Percentiles rank a stretch among this genome's conserved stretches.
Evolutionary conservation across 1,140 invertebrate species (phyloP).

Genomic region (Stratiolaelaps scimitus): DNA sequence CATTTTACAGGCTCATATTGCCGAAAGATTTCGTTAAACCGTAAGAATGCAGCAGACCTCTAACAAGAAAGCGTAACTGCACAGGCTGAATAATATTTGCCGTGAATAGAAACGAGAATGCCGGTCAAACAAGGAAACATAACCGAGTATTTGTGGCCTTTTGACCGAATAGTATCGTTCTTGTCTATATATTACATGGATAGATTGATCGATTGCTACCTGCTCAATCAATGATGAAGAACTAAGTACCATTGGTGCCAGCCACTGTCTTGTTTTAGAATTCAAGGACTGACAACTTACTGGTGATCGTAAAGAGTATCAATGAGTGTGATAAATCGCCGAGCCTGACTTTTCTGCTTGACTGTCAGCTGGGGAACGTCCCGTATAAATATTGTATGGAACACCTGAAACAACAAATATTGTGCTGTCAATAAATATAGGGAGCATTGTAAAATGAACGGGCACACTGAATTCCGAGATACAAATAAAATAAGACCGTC

Average conservation of each 20-base stretch:
- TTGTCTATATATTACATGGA: neutral
- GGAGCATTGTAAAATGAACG: neutral
- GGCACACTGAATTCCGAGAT: neutral
- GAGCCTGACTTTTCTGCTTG: slow-evolving; percentile 62
- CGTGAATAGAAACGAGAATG: too few species aligned
- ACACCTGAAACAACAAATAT: slow-evolving; percentile 45
- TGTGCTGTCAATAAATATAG: neutral
- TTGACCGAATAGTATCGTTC: too few species aligned
- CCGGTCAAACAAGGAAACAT: too few species aligned
- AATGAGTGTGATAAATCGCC: slow-evolving; percentile 90
- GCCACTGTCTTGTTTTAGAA: slow-evolving; percentile 22
- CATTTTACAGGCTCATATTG: too few species aligned
- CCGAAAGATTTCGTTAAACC: too few species aligned
- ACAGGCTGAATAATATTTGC: too few species aligned
- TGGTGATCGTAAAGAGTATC: slow-evolving; percentile 93
- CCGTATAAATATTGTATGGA: slow-evolving; percentile 84
- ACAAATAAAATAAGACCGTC: neutral
- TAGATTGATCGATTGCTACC: neutral
- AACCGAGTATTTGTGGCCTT: too few species aligned
- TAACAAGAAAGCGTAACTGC: too few species aligned
- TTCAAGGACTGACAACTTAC: slow-evolving; percentile 33
- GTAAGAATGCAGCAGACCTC: too few species aligned
- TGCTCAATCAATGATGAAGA: slow-evolving; percentile 16
- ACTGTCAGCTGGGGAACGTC: slow-evolving; percentile 71
- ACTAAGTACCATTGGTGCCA: slow-evolving; percentile 27